Evolutionary conservation across 2,113 vertebrate genomes (phyloP), one percentile per base, ranked within the genome.

Genomic region (Barbus barbus): DNA sequence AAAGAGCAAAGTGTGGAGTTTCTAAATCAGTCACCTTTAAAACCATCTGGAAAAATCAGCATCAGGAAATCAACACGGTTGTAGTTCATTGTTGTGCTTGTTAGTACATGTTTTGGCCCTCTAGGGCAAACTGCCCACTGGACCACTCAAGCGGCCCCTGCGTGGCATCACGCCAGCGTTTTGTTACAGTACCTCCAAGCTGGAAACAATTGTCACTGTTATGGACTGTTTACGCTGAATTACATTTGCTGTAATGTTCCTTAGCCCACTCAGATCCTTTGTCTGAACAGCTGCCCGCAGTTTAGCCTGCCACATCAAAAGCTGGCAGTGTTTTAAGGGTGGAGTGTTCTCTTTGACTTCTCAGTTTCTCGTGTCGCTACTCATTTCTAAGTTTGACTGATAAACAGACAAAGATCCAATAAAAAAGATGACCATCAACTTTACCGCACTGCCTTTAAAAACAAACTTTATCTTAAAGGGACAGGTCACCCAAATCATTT

Each of bases 131-230:
- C 44, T 67, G 82, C 74, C 82, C 82, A 78, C 44, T 77, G 63
- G 82, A 51, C 76, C 31, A 38, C 28, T 4, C 31, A 26, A 61
- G 60, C 31, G 6, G 72, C 46, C 73, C 60, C 12, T 77, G 73
- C 74, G 4, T 63, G 73, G 58, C 82, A 26, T 63, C 20, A 4
- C 13, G 71, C 53, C 36, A 48, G 44, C 33, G 41, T 24, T 75
- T 28, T 53, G 60, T 77, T 84, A 36, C 60, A 77, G 82, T 77
- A 78, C 60, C 46, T 77, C 61, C 44, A 84, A 78, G 82, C 74
- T 84, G 82, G 82, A 84, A 84, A 84, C 60, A 84, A 84, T 77
- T 56, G 82, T 48, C 82, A 69, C 69, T 74, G 82, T 78, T 78
- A 84, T 28, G 74, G 46, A 38, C 61, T 69, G 82, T 84, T 84